These are phyloP conservation scores for Holocentrus rufus DNA, from an alignment of 2,797 vertebrate species.

Conservation along the genomic window DNA sequence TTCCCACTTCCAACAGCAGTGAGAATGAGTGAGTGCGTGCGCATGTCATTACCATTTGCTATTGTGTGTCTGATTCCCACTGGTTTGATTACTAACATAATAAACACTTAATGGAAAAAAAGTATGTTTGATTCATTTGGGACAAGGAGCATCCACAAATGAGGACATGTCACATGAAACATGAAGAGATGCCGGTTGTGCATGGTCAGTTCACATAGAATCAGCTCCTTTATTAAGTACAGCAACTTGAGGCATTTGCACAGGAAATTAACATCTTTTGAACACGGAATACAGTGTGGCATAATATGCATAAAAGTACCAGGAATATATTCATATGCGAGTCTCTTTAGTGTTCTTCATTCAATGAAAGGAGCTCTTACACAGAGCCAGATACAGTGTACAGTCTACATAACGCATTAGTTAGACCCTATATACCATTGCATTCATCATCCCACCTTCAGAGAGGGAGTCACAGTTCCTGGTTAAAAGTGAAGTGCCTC, in stretches of 20 bases:
- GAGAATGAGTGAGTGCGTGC: conserved; percentile 36
- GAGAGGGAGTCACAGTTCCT: conserved; percentile 56
- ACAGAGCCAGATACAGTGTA: conserved; percentile 86
- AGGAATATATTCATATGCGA: conserved; percentile 86
- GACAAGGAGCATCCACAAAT: neutral
- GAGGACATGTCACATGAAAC: conserved; percentile 25
- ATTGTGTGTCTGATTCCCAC: conserved; percentile 57
- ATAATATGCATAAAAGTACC: conserved; percentile 89
- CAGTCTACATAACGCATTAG: conserved; percentile 82
- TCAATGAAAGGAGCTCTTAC: conserved; percentile 81
- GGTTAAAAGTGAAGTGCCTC: conserved; percentile 66
- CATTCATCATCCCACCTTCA: conserved; percentile 67
- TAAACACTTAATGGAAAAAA: conserved; percentile 70
- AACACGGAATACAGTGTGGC: conserved; percentile 86
- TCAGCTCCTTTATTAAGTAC: conserved; percentile 90
- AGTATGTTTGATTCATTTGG: conserved; percentile 31
- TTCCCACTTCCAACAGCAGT: conserved; percentile 14
- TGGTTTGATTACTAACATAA: conserved; percentile 76
- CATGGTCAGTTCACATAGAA: conserved; percentile 82
- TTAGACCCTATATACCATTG: conserved; percentile 72
- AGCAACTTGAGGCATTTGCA: conserved; percentile 90
- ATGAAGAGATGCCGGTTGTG: conserved; percentile 45
- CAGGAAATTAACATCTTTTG: conserved; percentile 83
- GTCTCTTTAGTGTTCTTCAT: conserved; percentile 85
- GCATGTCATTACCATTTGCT: conserved; percentile 52